Base-by-base conservation (phyloP, 2,113 vertebrate genomes). In the Cynopterus brachyotis region DNA sequence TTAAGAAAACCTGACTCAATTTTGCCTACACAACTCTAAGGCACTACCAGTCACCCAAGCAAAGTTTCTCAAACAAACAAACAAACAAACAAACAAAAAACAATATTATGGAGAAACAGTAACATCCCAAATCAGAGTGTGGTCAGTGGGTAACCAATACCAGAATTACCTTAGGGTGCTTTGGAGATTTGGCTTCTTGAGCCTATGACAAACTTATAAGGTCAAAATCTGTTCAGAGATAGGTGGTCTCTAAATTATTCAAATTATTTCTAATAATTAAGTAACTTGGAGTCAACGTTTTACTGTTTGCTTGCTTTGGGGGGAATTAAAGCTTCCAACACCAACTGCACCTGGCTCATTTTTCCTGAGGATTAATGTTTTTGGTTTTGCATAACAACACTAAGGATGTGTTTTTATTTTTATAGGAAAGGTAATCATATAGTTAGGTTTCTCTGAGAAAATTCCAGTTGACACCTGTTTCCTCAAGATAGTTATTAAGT, bases 401-500 rank as follows among this genome's bases (percentile, higher is more conserved):
- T 47, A 45, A 60, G 11, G 8, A 80, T 17, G 42, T 2, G 28
- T 69, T 60, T 76, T 45, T 69, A 28, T 28, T 92, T 75, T 55
- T 15, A 16, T 26, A 45, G 16, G 53, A 17, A 19, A 13, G 10
- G 3, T 59, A 35, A n/a, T 17, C 35, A 0, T 3, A 26, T 3
- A 42, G 35, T 40, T 24, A 35, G 22, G 1, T 32, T 87, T 78
- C 30, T 26, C 82, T n/a, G 9, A 9, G 20, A 88, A 9, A 37
- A 20, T 42, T 17, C 30, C 7, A 24, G 16, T 2, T 13, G 35
- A 69, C 26, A 75, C 30, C 2, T 64, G n/a, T 6, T 32, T 83
- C 80, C 55, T 28, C 30, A 59, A 2, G 1, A 1, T 13, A 26
- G 35, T n/a, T 47, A 32, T 55, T 78, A 50, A 35, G 57, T 78